Evolutionary conservation across 1,140 invertebrate species (phyloP), one percentile per base, ranked within the genome.

Genomic region (Lithobius niger): DNA sequence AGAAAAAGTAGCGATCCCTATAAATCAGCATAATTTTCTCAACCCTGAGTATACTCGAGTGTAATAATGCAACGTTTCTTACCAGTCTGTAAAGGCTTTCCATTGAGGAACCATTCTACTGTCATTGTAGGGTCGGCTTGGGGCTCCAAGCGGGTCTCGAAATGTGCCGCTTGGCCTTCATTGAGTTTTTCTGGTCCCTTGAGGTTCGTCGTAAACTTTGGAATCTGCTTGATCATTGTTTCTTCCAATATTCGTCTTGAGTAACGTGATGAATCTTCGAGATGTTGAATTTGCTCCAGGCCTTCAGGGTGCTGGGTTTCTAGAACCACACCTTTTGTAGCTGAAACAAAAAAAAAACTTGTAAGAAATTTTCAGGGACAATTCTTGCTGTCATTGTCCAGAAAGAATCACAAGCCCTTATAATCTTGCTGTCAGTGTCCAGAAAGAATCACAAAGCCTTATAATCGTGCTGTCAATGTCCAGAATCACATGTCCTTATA

Each of bases 141-240:
- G 1, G 93, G 93, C 66, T 96, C 91, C 40, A 95, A 83, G 55
- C 90, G 82, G 36, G 86, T 88, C 76, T 97, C 94, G 67, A 98
- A 97, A 67, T 97, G 93, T 59, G 91, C 92, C 28, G 88, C 78
- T 74, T 98, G 92, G 13, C 88, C 88, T 75, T 98, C 95, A n/a
- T 88, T 79, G 60, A 98, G 86, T 65, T 90, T 90, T 64, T 84
- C 92, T 13, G 88, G 91, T 24, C 88, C 88, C 68, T 91, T 90
- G 4, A 94, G 67, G 42, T 83, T 85, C 57, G 86, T 85, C 44
- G 91, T 76, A 71, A 94, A 93, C 64, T 82, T 77, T 25, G 89
- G 89, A 60, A 83, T 80, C 66, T 86, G 82, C 0, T 76, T 86
- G 4, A 87, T 74, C 61, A 72, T 77, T 0, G 78, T 77, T 67